phyloP scores from a whole-genome alignment of 2,113 vertebrate genomes.

The Hemibagrus wyckioides region DNA sequence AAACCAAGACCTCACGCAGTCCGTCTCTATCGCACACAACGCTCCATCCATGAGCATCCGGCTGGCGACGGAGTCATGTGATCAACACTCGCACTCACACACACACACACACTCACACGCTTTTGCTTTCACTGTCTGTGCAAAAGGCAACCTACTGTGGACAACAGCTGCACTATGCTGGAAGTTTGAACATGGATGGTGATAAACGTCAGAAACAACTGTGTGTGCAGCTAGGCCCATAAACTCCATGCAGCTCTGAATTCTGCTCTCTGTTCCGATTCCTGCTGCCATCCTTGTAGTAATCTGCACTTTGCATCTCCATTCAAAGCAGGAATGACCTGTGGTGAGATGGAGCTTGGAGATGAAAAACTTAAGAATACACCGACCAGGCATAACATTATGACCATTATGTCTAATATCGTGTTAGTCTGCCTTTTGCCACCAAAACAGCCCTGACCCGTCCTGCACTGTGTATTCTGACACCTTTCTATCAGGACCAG shows the following conservation, averaged over 20 bases:
- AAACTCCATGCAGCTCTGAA: neutral
- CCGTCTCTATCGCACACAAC: conserved; percentile 28
- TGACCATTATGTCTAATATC: too few relatives aligned
- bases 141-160: conserved; percentile 18
- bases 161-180: conserved; percentile 21
- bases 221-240: conserved; percentile 3
- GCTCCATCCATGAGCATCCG: conserved; percentile 28
- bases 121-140: neutral
- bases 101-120: neutral
- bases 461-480: too few relatives aligned
- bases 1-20: conserved; percentile 46
- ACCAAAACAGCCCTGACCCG: too few relatives aligned
- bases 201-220: conserved; percentile 26
- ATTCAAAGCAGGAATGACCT: neutral
- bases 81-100: neutral
- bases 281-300: neutral
- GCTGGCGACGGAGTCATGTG: conserved; percentile 1
- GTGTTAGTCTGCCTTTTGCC: too few relatives aligned
- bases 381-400: neutral
- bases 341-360: neutral
- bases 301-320: neutral
- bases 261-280: neutral
- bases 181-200: conserved; percentile 35
- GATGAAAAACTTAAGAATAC: neutral
- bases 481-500: too few relatives aligned